These are phyloP conservation scores for Invenusta paracnida DNA, from an alignment of 2,888 invertebrate genomes.

Conservation along the genomic window DNA sequence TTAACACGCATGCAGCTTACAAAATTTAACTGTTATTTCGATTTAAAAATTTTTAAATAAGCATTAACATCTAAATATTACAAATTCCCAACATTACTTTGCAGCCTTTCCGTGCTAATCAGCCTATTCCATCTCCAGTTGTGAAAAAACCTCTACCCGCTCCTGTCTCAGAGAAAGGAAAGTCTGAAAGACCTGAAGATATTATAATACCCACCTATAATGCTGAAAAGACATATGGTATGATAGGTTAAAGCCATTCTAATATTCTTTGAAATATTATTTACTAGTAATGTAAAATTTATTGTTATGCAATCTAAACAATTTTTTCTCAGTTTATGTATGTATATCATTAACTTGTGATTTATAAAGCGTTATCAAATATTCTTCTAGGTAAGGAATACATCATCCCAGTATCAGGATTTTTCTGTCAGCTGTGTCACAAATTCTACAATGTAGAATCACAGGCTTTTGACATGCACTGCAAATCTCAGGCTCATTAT, in stretches of 20 bases:
- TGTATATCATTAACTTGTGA: background rate
- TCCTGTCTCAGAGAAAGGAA: no score
- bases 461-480: conserved; percentile 51
- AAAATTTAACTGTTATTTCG: no score
- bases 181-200: background rate
- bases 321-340: background rate
- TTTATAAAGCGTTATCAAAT: background rate
- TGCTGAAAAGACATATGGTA: background rate
- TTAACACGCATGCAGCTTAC: no score
- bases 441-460: conserved; percentile 57
- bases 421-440: conserved; percentile 57
- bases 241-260: background rate
- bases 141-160: no score
- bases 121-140: no score
- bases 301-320: background rate
- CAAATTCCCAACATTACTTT: no score
- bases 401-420: conserved; percentile 51
- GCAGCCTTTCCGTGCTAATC: no score
- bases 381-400: conserved; percentile 30
- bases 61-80: no score
- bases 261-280: background rate
- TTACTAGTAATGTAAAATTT: background rate
- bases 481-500: conserved; percentile 51
- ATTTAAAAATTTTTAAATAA: no score
- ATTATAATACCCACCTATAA: background rate